phyloP scores from a whole-genome alignment of 2,888 invertebrate species.

The Deilephila elpenor region DNA sequence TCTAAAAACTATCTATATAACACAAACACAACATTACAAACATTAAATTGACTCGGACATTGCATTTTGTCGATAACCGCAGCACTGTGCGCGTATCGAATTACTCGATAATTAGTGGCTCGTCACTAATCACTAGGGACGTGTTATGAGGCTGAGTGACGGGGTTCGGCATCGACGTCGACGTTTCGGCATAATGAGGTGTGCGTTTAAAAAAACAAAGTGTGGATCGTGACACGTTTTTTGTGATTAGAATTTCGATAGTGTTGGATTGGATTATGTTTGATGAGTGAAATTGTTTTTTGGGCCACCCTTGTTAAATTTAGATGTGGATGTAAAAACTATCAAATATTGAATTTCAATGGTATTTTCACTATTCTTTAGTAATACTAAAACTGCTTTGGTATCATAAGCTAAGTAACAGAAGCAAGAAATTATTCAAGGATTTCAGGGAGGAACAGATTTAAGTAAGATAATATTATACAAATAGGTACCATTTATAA shows the following conservation, averaged over 20 bases:
- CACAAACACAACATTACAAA: slow-evolving; percentile 33
- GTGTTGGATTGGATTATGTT: slow-evolving; percentile 3
- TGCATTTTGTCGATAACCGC: slow-evolving; percentile 74
- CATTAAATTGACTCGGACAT: slow-evolving; percentile 63
- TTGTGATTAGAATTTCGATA: slow-evolving; percentile 28
- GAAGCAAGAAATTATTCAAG: too few relatives aligned
- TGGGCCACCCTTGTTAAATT: slow-evolving; percentile 7
- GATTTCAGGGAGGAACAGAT: too few relatives aligned
- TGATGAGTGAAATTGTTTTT: not conserved
- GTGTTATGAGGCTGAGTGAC: slow-evolving; percentile 76
- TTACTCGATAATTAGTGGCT: slow-evolving; percentile 66
- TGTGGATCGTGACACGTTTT: slow-evolving; percentile 33
- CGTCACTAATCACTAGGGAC: slow-evolving; percentile 75
- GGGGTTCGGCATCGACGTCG: slow-evolving; percentile 59
- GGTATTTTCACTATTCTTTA: too few relatives aligned
- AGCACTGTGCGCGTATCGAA: slow-evolving; percentile 53
- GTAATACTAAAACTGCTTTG: too few relatives aligned
- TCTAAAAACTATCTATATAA: not conserved
- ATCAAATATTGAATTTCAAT: too few relatives aligned
- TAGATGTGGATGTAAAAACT: not conserved
- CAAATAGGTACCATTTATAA: too few relatives aligned
- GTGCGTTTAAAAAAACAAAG: slow-evolving; percentile 47
- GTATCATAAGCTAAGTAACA: too few relatives aligned
- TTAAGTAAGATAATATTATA: too few relatives aligned
- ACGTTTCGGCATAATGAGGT: slow-evolving; percentile 56